Base-by-base conservation (phyloP, 2,113 vertebrate genomes). In the Sprattus sprattus region DNA sequence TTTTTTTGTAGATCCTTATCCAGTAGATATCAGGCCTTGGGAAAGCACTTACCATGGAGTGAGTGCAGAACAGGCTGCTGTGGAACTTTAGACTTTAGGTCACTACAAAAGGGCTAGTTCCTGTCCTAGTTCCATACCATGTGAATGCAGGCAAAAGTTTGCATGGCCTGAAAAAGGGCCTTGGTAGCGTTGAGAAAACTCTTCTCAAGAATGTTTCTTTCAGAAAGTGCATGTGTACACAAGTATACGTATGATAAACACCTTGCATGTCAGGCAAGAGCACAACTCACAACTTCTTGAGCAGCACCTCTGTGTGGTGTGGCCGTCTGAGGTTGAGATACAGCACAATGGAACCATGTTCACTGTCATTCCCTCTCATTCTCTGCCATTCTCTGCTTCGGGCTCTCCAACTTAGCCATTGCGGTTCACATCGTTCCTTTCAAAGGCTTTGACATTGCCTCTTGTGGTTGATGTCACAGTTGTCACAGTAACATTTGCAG, bases 401-500 rank as follows among this genome's bases (percentile, higher is more conserved):
- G 71, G 8, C 64, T 71, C 54, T 22, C 50, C 20, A 71, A 15
- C 64, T 13, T 7, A 71, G 64, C 25, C 28, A 32, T 13, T 39
- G 28, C 28, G 2, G 25, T 15, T 75, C 67, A n/a, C n/a, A n/a
- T 39, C 67, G 3, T 4, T 28, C 8, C 67, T 75, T 75, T 39
- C 25, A 75, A 75, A 75, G 67, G 9, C 71, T 5, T 0, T 75
- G 28, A 75, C 25, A 75, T 75, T 75, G 71, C 13, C 71, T 32
- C 71, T 75, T 75, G 71, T 75, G 71, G 25, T 32, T 39, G 28
- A 39, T 75, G 71, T 75, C 71, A 15, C 71, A 75, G 71, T 75
- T 75, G 71, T 75, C 71, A 75, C 71, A 75, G 71, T 75, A 75
- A 75, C 71, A 75, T 75, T 39, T 75, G 32, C 71, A 75, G 71